Base-by-base conservation (phyloP, 2,888 invertebrate species). In the Anthoptus insignis region DNA sequence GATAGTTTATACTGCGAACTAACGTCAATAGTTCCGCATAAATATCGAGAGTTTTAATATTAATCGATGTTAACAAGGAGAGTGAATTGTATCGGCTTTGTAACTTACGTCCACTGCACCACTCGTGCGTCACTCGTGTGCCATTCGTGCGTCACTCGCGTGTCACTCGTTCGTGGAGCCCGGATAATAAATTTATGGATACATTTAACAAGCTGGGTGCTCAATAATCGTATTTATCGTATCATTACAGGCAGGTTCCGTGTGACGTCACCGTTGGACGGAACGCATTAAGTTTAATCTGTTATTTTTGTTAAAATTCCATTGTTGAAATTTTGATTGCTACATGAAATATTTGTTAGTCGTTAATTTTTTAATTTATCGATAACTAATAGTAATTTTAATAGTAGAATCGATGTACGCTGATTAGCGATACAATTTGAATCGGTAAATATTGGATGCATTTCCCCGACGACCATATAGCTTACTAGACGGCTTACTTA, bases 391-490 rank as follows among this genome's bases (percentile, higher is more conserved):
- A 32, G 45, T 58, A 32, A 22, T 27, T 21, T 32, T 56, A 56
- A 39, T 56, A 42, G 39, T 56, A 39, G 56, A 56, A 39, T 54
- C 22, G 37, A 39, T 39, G 16, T 39, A 16, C 24, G 42, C 59
- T 19, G 27, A 27, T n/a, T n/a, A 45, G 47, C 21, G 50, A 37
- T 27, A 45, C 13, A 21, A 29, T 22, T 19, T n/a, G 34, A 42
- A 59, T 53, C 60, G 32, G 52, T 60, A 57, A 57, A 66, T 72
- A 76, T 78, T 71, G 74, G 76, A 49, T 74, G 74, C 64, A 57
- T 78, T 65, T 65, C 68, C 70, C 76, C 77, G 76, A 80, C 83
- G 88, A 89, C 88, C 90, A 90, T 27, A n/a, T n/a, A n/a, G n/a
- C n/a, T n/a, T n/a, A n/a, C n/a, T n/a, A n/a, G n/a, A n/a, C n/a